phyloP scores from a whole-genome alignment of 2,888 invertebrate genomes.

The Pseudolycoriella hygida region DNA sequence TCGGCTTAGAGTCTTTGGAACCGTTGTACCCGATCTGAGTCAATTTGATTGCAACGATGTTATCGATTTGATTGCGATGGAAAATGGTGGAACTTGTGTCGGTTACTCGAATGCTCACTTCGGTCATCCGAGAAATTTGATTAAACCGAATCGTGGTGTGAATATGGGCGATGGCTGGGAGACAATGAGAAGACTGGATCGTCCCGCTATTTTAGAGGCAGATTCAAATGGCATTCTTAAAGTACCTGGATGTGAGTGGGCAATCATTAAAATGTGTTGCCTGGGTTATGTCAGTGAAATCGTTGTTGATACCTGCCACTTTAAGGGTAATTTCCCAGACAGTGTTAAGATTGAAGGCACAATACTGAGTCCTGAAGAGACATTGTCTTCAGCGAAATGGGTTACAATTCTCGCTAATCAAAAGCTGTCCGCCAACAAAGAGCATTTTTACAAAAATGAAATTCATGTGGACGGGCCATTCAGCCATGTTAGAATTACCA shows the following conservation, averaged over 20 bases:
- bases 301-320: conserved; percentile 41
- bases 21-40: conserved; percentile 24
- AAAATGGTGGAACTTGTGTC: conserved; percentile 36
- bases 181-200: conserved; percentile 40
- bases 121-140: conserved; percentile 42
- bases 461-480: conserved; percentile 26
- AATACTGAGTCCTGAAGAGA: conserved; percentile 16
- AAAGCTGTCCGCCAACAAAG: conserved; percentile 34
- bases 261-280: conserved; percentile 38
- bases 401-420: conserved; percentile 9
- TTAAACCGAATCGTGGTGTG: conserved; percentile 32
- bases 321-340: conserved; percentile 47
- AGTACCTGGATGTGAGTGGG: conserved; percentile 43
- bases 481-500: conserved; percentile 37
- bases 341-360: conserved; percentile 37
- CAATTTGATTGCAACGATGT: conserved; percentile 16
- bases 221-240: conserved; percentile 36
- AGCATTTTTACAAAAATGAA: conserved; percentile 30
- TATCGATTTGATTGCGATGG: conserved; percentile 34
- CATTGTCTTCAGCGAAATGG: conserved; percentile 5
- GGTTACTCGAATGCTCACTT: conserved; percentile 45
- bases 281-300: conserved; percentile 32
- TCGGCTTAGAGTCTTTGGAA: conserved; percentile 38
- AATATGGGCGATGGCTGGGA: conserved; percentile 50
- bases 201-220: conserved; percentile 36